phyloP scores from a whole-genome alignment of 2,797 vertebrate genomes.

The Miichthys miiuy region DNA sequence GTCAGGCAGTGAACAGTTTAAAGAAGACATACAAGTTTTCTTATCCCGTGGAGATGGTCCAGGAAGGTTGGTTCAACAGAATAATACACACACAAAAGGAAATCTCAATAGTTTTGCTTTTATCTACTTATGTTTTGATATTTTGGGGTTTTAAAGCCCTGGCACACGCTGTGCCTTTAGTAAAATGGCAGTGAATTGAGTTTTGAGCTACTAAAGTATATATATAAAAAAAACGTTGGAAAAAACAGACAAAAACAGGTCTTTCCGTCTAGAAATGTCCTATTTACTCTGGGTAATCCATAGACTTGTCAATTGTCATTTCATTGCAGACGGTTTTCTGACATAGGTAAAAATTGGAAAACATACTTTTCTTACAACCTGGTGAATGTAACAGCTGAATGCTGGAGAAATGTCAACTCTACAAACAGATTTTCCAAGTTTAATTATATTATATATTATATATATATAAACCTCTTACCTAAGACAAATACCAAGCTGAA shows the following conservation, averaged over 20 bases:
- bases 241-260: background rate
- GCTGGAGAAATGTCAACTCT: background rate
- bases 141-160: background rate
- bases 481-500: background rate
- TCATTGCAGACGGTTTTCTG: background rate
- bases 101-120: background rate
- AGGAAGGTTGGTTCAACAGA: conserved; percentile 14
- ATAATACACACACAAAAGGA: background rate
- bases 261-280: background rate
- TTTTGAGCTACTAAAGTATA: background rate
- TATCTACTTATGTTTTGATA: background rate
- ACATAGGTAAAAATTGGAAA: background rate
- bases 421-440: background rate
- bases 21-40: background rate
- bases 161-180: background rate
- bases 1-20: conserved; percentile 16
- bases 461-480: background rate
- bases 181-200: background rate
- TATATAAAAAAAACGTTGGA: background rate
- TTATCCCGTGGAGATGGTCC: background rate
- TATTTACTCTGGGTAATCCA: background rate
- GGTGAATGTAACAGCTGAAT: background rate
- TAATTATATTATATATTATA: background rate
- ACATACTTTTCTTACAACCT: background rate
- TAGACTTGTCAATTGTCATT: background rate